Conservation (phyloP, 2,888 invertebrate genomes). For the Neoitamus cyanurus region DNA sequence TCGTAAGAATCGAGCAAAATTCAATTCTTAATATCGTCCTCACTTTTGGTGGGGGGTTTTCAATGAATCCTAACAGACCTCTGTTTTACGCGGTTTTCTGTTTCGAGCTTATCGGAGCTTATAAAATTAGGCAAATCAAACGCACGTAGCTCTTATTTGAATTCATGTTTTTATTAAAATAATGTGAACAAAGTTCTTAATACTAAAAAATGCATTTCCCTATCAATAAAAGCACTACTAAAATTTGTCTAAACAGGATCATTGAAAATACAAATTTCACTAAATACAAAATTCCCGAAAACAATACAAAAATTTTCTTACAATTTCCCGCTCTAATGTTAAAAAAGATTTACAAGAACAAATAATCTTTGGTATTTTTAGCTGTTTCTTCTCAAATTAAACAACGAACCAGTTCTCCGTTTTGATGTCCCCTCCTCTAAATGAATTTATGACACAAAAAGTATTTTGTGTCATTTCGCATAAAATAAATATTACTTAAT, state of each 20-base stretch:
- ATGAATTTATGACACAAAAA: background rate
- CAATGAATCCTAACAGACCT: too few species aligned
- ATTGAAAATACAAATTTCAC: constrained; percentile 8
- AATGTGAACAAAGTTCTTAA: constrained; percentile 17
- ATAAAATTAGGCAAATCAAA: too few species aligned
- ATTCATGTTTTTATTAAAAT: constrained; percentile 18
- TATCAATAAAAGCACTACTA: background rate
- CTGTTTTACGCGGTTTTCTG: too few species aligned
- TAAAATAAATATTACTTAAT: background rate
- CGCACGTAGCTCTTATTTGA: background rate
- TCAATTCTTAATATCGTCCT: too few species aligned
- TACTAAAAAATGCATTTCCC: constrained; percentile 7
- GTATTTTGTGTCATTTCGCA: background rate
- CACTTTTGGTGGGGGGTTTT: too few species aligned
- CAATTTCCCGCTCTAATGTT: background rate
- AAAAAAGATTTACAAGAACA: background rate
- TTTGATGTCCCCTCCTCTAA: background rate
- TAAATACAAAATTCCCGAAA: background rate
- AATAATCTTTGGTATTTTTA: constrained; percentile 51
- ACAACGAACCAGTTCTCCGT: background rate
- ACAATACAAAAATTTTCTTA: background rate
- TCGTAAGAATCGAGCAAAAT: too few species aligned
- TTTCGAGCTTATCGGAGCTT: too few species aligned
- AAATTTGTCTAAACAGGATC: constrained; percentile 13
- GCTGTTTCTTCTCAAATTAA: constrained; percentile 46